Evolutionary conservation across 2,797 vertebrate genomes (phyloP), one percentile per base, ranked within the genome.

Genomic region (Propithecus deckenii): DNA sequence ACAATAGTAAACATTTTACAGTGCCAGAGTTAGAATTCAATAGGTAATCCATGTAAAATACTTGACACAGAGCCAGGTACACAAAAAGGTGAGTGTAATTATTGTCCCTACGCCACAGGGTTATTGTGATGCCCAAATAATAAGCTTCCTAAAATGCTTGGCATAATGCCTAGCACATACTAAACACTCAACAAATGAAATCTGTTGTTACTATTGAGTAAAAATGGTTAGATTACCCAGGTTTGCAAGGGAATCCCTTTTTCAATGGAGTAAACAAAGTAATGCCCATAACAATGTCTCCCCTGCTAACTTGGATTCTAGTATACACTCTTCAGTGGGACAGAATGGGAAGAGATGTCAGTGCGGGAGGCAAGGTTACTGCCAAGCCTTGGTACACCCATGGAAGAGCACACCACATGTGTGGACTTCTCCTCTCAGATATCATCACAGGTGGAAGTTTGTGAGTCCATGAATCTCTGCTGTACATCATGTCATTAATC

Each of bases 91-190:
- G 22, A 93, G 23, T 3, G 14, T 67, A 30, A 43, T n/a, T 76
- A 69, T 0, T 6, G 3, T 48, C 8, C 38, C 18, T n/a, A 28
- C 38, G 8, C 74, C 10, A 4, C 2, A 18, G 4, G 30, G 4
- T 86, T 74, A 69, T 25, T 48, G 12, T 23, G 38, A 72, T 61
- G 4, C 8, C 67, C 85, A 80, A 79, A 65, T 38, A 61, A 92
- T 23, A 63, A 79, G 30, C 43, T 67, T 80, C 46, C 59, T n/a
- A 22, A 43, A 91, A 20, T 79, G 13, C 18, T 18, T 92, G 15
- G 13, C 81, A 84, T n/a, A 55, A 75, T 65, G 38, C 30, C 65
- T 18, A 2, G 20, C 17, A 57, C 7, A 41, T 25, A 69, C 4
- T 75, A n/a, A 63, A 89, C 35, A 71, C 3, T 81, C 12, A 35